A percentile compares a stretch with the other conserved stretches of the same genome.
Conservation (phyloP, 1,140 invertebrate genomes). For the Drosophila pandora region DNA sequence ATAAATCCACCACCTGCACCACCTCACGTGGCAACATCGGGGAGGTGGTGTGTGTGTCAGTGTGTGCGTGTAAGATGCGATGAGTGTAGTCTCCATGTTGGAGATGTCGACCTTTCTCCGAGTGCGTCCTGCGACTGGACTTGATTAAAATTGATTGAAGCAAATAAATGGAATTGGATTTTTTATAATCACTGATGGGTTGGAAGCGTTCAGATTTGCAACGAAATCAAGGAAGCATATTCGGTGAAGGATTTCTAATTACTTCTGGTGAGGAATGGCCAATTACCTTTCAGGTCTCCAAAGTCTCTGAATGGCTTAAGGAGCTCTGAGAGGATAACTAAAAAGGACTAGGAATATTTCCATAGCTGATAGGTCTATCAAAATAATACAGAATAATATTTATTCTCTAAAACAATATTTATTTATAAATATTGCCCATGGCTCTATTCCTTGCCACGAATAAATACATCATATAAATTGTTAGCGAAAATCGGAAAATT, state of each 20-base stretch:
- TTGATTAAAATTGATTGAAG: conserved; percentile 81
- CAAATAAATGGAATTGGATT: conserved; percentile 77
- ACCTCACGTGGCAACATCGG: not conserved
- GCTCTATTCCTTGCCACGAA: not conserved
- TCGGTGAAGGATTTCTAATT: conserved; percentile 53
- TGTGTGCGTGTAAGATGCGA: conserved; percentile 32
- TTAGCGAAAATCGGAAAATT: not conserved
- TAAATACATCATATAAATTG: conserved; percentile 2
- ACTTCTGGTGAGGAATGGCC: not conserved
- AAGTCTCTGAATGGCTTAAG: too few relatives aligned
- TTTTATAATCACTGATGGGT: conserved; percentile 56
- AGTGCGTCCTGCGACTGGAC: conserved; percentile 34
- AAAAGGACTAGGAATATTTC: not conserved
- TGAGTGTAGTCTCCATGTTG: conserved; percentile 31
- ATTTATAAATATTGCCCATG: not conserved
- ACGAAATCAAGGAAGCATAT: conserved; percentile 39
- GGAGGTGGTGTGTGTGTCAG: conserved; percentile 18
- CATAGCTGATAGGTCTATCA: not conserved
- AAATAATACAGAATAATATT: not conserved
- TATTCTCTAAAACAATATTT: not conserved
- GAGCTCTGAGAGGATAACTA: not conserved
- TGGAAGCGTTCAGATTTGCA: conserved; percentile 16
- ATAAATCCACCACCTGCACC: conserved; percentile 55
- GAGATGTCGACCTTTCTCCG: conserved; percentile 25
- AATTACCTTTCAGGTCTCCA: not conserved